Evolutionary conservation across 2,888 invertebrate genomes (phyloP), one percentile per base, ranked within the genome.

Genomic region (Saturnia japonica): DNA sequence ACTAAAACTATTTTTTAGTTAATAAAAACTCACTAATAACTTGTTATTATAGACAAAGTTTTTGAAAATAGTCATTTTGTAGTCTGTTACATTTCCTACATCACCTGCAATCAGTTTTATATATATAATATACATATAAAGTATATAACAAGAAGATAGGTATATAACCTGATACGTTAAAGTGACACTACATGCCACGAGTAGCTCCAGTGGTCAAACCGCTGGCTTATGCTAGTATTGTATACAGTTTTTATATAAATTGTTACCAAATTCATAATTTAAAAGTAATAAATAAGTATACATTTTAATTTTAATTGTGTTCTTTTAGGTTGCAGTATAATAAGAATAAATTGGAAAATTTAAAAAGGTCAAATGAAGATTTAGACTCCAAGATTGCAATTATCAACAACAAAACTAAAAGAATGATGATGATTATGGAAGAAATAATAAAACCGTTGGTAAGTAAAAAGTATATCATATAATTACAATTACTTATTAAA

Each of bases 331-430:
- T 40, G 7, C 40, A 64, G 40, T 64, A 64, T 16, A 64, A 40
- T 11, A 40, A 64, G 64, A 34, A 64, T 40, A 64, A 64, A 19
- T 11, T 64, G 19, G 64, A 64, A 64, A 64, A 64, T 64, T 19
- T 40, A 1, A 64, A 40, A 19, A n/a, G n/a, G 40, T 1, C 64
- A 8, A 64, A 40, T 64, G 34, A 64, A 40, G 64, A 64, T 0
- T 40, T 64, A 11, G 40, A 64, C n/a, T 11, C 34, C n/a, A 64
- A 64, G 11, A 64, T 64, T 40, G 40, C 40, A 40, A 1, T 9
- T 1, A n/a, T 64, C 1, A n/a, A 64, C 40, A 34, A 64, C 0
- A 64, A 64, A 64, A 40, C 40, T 9, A 64, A 40, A 64, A 64
- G n/a, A 40, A 34, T 64, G 40, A 64, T 40, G 40, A 19, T 19